Evolutionary conservation across 2,888 invertebrate genomes (phyloP).

Genomic region (Philaethria dido): DNA sequence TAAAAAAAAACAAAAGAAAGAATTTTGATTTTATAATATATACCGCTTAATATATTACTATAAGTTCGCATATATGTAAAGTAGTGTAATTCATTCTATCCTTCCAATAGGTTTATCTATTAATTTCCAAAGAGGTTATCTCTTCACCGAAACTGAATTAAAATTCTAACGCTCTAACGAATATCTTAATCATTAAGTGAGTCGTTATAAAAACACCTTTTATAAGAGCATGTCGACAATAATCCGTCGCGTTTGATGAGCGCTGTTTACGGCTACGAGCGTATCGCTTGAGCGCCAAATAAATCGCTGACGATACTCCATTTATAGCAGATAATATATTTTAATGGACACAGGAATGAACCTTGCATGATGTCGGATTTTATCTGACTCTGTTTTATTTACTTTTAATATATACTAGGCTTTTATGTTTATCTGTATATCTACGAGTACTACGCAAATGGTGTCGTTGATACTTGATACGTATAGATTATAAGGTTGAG

Average conservation of each 20-base stretch:
- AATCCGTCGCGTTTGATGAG: conserved; percentile 68
- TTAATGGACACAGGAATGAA: conserved; percentile 59
- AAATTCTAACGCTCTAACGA: neutral
- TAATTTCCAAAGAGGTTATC: too few species aligned
- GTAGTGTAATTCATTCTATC: too few species aligned
- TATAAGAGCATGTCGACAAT: conserved; percentile 64
- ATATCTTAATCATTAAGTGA: neutral
- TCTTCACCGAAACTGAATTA: neutral
- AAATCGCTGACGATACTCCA: conserved; percentile 76
- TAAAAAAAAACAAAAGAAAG: too few species aligned
- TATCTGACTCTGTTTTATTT: conserved; percentile 16
- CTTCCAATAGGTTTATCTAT: too few species aligned
- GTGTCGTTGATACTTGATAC: neutral
- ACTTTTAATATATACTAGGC: conserved; percentile 16
- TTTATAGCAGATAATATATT: conserved; percentile 77
- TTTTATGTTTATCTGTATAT: conserved; percentile 7
- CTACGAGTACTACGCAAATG: neutral
- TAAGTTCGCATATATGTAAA: too few species aligned
- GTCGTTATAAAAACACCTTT: conserved; percentile 52
- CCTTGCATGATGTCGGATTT: conserved; percentile 36
- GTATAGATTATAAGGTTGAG: neutral
- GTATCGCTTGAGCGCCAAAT: conserved; percentile 72
- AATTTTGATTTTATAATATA: too few species aligned
- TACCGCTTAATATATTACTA: too few species aligned
- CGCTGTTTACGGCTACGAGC: conserved; percentile 69